Base-by-base conservation (phyloP, 53 echinoderm and acorn worm species). In the Paracentrotus lividus region DNA sequence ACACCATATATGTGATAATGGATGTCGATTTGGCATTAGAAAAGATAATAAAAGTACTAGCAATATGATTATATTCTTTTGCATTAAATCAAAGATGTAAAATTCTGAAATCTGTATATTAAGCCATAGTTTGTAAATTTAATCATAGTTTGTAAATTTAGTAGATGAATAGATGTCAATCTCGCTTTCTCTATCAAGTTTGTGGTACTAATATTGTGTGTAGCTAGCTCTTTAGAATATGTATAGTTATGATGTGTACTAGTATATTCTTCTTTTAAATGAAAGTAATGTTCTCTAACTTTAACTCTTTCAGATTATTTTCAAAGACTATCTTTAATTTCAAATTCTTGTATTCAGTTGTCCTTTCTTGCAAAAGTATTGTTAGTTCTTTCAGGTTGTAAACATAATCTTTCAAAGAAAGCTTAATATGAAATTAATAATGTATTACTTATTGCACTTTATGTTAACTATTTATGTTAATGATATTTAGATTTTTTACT, bases 61-160 rank as follows among this genome's bases (percentile, higher is more conserved):
- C 72, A 72, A 72, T 72, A 72, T 40, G 36, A 72, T 40, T 18
- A 3, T 72, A 72, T 72, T 72, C 15, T 18, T 72, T 72, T 40
- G 72, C 72, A 38, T 40, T 40, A 6, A 38, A 38, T 72, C 72
- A 4, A 26, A 72, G 38, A 72, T 72, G 72, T 72, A 72, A 14
- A n/a, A 72, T 72, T 72, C 40, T 40, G 38, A 72, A 36, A 72
- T 72, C 1, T 72, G 72, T 72, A 72, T 72, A 72, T 72, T 72
- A 38, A 20, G 72, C 72, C 72, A 72, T 72, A 72, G 72, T n/a
- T 61, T 61, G 61, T 61, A 61, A n/a, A 61, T 61, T 61, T n/a
- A n/a, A n/a, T n/a, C 61, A 61, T 61, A 61, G 72, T 32, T 67
- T 72, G 72, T 72, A 72, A 9, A 72, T 72, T 40, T 8, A 72